Evolutionary conservation across 1,140 invertebrate genomes (phyloP), one percentile per base, ranked within the genome.

Genomic region (Eueides isabella): DNA sequence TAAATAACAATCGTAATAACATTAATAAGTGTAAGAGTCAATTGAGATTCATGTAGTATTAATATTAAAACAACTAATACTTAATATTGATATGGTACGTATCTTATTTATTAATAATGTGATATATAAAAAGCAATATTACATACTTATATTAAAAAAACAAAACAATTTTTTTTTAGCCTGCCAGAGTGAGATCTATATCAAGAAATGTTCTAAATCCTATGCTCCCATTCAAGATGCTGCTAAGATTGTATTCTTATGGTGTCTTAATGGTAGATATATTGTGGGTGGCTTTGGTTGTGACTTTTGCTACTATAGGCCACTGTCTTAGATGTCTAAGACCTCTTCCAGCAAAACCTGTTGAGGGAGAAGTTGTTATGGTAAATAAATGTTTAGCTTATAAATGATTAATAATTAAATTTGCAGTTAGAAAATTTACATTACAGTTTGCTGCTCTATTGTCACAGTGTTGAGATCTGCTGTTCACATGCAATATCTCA

Each of bases 361-460:
- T 96, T 1, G 75, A 87, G 63, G 90, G 92, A 44, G 95, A 96
- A 92, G 93, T 95, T 71, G 95, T 95, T 64, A 87, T 96, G 93
- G 95, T 96, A 93, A 93, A 85, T 76, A 38, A 4, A 66, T 65
- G n/a, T 68, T 63, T 19, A 31, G 33, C 26, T 41, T 28, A 61
- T 68, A 68, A 16, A n/a, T n/a, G n/a, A n/a, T n/a, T n/a, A n/a
- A n/a, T n/a, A n/a, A n/a, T n/a, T n/a, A n/a, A n/a, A n/a, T n/a
- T n/a, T n/a, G n/a, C n/a, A n/a, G n/a, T n/a, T n/a, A n/a, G n/a
- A n/a, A n/a, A n/a, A n/a, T n/a, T n/a, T n/a, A n/a, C n/a, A n/a
- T n/a, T n/a, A n/a, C n/a, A n/a, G n/a, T n/a, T n/a, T n/a, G n/a
- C n/a, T n/a, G n/a, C n/a, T n/a, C n/a, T n/a, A n/a, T n/a, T n/a